These are phyloP conservation scores for Acholoe squamosa DNA, from an alignment of 2,888 invertebrate species.

Conservation along the genomic window DNA sequence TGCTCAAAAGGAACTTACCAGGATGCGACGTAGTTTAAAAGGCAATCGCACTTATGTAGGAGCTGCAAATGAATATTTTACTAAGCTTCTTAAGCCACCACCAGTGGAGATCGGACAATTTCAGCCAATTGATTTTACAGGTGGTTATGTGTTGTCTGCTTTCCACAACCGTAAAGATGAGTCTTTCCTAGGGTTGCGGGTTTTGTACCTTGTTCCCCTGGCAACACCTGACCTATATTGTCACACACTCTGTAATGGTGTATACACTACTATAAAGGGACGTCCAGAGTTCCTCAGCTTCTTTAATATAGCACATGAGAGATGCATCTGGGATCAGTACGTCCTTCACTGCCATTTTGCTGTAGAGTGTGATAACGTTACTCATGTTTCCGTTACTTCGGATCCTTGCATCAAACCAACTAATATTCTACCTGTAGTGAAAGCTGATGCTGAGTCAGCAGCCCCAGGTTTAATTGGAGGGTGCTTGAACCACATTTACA, in stretches of 20 bases:
- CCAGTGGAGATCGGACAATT: not conserved
- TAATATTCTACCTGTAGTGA: not conserved
- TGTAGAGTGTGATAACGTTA: not conserved
- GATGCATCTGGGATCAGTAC: slow-evolving; percentile 21
- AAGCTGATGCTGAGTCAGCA: not conserved
- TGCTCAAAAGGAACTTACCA: too few species aligned
- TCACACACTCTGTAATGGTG: not conserved
- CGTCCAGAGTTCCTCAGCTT: not conserved
- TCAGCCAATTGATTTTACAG: slow-evolving; percentile 13
- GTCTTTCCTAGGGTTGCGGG: not conserved
- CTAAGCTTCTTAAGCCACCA: too few species aligned
- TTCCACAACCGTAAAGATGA: not conserved
- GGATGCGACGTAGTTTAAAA: too few species aligned
- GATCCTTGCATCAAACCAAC: not conserved
- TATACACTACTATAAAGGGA: not conserved
- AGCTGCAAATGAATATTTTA: too few species aligned
- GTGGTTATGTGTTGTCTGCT: slow-evolving; percentile 7
- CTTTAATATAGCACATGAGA: not conserved
- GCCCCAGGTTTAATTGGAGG: not conserved
- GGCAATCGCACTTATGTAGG: too few species aligned
- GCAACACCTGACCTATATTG: not conserved
- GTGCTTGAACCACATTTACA: not conserved
- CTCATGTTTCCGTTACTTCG: not conserved
- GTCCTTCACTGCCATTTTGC: not conserved
- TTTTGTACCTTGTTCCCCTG: not conserved